Percentiles rank a stretch among this genome's conserved stretches.
Conservation (phyloP, 2,888 invertebrate genomes). For the Stictocephala bisonia region DNA sequence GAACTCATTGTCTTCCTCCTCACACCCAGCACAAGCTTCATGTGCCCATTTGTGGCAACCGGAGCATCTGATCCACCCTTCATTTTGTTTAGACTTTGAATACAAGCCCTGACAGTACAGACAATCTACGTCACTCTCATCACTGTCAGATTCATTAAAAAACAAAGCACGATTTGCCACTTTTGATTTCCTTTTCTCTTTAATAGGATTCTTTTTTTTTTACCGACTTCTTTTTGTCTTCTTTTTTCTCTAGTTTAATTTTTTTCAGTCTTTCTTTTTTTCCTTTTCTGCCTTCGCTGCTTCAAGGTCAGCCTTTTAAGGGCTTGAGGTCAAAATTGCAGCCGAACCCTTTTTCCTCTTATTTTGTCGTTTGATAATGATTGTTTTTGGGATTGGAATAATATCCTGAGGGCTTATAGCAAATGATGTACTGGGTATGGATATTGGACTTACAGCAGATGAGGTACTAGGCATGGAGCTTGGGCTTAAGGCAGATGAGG, state of each 20-base stretch:
- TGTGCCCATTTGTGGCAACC: slow-evolving; percentile 23
- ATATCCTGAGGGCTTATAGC: slow-evolving; percentile 32
- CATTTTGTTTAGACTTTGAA: slow-evolving; percentile 28
- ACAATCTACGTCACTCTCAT: slow-evolving; percentile 17
- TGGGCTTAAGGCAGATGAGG: slow-evolving; percentile 33
- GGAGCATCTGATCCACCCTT: slow-evolving; percentile 25
- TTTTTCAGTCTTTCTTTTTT: slow-evolving; percentile 32
- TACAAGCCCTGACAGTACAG: slow-evolving; percentile 31
- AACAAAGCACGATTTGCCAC: slow-evolving; percentile 30
- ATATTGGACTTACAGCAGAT: slow-evolving; percentile 3
- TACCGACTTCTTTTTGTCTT: slow-evolving; percentile 3
- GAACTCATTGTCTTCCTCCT: slow-evolving; percentile 25
- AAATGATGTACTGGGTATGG: slow-evolving; percentile 23
- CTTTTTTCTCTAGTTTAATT: slow-evolving; percentile 11
- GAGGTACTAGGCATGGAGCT: slow-evolving; percentile 6
- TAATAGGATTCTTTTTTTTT: slow-evolving; percentile 20
- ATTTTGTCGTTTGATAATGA: slow-evolving; percentile 21
- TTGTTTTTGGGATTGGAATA: slow-evolving; percentile 33
- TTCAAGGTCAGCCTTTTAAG: slow-evolving; percentile 29
- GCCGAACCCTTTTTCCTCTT: slow-evolving; percentile 24
- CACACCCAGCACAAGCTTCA: slow-evolving; percentile 15
- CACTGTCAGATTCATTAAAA: slow-evolving; percentile 31
- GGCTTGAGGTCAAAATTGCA: slow-evolving; percentile 35
- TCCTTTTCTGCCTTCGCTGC: slow-evolving; percentile 11
- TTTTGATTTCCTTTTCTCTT: slow-evolving; percentile 38